Evolutionary conservation across 2,113 vertebrate species (phyloP), one percentile per base, ranked within the genome.

Genomic region (Centropus unirufus): DNA sequence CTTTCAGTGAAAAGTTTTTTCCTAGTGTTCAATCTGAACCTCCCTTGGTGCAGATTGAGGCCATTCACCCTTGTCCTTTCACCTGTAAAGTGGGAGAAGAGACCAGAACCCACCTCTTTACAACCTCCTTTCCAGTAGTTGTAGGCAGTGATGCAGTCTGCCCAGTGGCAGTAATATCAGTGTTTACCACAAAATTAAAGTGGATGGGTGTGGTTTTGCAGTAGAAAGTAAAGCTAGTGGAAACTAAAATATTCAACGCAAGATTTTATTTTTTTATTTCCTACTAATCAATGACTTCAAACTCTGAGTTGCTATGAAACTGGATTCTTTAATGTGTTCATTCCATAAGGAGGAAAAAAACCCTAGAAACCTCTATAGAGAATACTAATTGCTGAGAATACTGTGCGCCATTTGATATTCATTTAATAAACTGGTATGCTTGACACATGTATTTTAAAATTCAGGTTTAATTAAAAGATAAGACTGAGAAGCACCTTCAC

Each of bases 391-490:
- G 27, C 76, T 89, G 68, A 93, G 70, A 89, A 85, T 73, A 91
- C 64, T 87, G 47, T 64, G 27, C 82, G 40, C 52, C 58, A 89
- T 95, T 69, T 92, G 89, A 83, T 96, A 96, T 89, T 94, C 86
- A 87, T 95, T 96, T 97, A 97, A 97, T 96, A 97, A 96, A 96
- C 82, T 93, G 76, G 61, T 61, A 76, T 72, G 40, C 63, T 84
- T 95, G 87, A 92, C 57, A 97, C 87, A 93, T 93, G 96, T 94
- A 95, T 94, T 97, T 97, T 97, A 97, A 97, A 97, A 94, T 97
- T 97, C 96, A 95, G 67, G 91, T 97, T 98, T 98, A 98, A 98
- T 98, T 98, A 98, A 98, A 98, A 98, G 97, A 97, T 97, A 98
- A 98, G 95, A 73, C 89, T 91, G 84, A 97, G 81, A 73, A 95